Evolutionary conservation across 2,888 invertebrate species (phyloP).

Genomic region (Heliconius hortense): DNA sequence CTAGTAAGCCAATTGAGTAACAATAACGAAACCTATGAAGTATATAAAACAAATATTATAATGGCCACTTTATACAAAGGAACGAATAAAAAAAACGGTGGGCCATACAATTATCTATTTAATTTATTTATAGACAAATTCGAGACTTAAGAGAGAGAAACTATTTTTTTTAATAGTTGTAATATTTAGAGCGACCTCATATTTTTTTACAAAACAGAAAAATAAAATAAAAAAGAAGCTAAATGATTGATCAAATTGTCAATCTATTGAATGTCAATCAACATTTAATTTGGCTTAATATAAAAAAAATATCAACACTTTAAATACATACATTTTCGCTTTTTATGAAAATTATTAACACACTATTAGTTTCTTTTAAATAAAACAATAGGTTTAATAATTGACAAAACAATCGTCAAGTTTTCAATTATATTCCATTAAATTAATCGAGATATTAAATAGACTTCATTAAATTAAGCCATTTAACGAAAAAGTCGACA

Average conservation of each 20-base stretch:
- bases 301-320: neutral
- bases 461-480: neutral
- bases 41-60: conserved; percentile 15
- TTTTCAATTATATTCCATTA: neutral
- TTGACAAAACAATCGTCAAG: conserved; percentile 17
- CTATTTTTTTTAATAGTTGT: neutral
- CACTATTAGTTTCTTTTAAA: neutral
- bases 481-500: neutral
- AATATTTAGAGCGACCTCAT: neutral
- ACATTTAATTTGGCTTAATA: neutral
- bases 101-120: conserved; percentile 17
- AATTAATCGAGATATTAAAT: neutral
- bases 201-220: neutral
- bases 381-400: conserved; percentile 18
- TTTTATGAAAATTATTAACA: neutral
- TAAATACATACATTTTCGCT: neutral
- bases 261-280: neutral
- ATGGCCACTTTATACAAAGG: conserved; percentile 25
- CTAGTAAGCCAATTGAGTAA: neutral
- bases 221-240: neutral
- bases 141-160: conserved; percentile 6
- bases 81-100: conserved; percentile 31
- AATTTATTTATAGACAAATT: neutral
- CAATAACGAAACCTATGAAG: neutral
- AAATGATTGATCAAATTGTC: neutral